phyloP scores from a whole-genome alignment of 2,113 vertebrate genomes.

The Vicugna pacos region DNA sequence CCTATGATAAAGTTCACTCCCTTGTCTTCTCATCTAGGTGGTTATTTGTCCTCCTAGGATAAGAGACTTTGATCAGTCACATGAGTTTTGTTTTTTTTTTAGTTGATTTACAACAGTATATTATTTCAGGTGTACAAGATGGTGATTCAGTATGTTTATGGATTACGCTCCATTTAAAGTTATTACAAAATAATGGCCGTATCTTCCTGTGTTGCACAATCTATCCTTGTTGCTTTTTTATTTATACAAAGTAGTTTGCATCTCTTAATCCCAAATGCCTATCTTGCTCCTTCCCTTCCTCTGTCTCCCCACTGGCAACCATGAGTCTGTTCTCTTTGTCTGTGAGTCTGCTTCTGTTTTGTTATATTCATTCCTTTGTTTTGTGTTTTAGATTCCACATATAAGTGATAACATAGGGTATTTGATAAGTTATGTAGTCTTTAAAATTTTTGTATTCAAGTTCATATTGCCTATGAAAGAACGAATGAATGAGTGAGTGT shows the following conservation, averaged over 20 bases:
- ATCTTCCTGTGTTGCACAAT: background rate
- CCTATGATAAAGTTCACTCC: background rate
- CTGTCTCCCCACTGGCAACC: no score
- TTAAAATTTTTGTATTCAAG: background rate
- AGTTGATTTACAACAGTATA: background rate
- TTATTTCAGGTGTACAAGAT: background rate
- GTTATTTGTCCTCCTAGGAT: background rate
- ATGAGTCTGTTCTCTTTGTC: background rate
- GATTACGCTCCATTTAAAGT: no score
- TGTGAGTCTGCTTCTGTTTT: background rate
- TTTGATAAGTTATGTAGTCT: background rate
- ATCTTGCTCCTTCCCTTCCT: background rate
- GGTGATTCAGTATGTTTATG: background rate
- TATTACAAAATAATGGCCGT: background rate
- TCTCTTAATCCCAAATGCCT: background rate
- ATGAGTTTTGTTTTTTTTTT: background rate
- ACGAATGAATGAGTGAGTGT: background rate
- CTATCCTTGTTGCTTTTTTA: background rate
- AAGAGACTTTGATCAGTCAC: background rate
- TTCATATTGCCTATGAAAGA: background rate
- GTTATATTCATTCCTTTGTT: background rate
- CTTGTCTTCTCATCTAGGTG: background rate
- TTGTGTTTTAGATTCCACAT: background rate
- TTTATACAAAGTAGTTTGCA: background rate
- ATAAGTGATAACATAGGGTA: background rate